Evolutionary conservation across 2,797 vertebrate genomes (phyloP), one percentile per base, ranked within the genome.

Genomic region (Pangasius krempfi): DNA sequence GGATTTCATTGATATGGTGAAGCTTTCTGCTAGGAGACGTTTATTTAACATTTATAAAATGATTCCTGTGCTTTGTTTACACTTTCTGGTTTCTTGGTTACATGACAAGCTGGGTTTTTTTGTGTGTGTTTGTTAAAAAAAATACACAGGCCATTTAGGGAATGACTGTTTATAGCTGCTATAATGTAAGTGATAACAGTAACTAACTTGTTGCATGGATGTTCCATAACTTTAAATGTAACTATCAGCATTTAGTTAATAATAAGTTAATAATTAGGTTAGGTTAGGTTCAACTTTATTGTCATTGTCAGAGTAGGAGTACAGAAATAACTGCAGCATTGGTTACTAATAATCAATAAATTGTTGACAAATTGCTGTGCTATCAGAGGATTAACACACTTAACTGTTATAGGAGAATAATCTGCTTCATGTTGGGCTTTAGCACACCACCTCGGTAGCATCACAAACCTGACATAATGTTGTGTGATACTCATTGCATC

Each of bases 401-500:
- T 18, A 5, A 1, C 16, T 25, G 16, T 52, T 78, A n/a, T 1
- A 78, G 25, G 0, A 30, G 30, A 30, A 18, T 52, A 4, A 78
- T 18, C 14, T 0, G 13, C 13, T n/a, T 52, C 9, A 27, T 76
- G 10, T n/a, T 52, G 25, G 27, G 22, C 44, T 50, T 12, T 78
- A 30, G 52, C 9, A n/a, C 44, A 50, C 0, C 18, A 16, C 0
- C 1, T 5, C 66, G 76, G 5, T 20, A 72, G 25, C 68, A 70
- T 33, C 30, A 52, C 7, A n/a, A 84, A 81, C 78, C 68, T 76
- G 82, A 68, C 64, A 68, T 73, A 78, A 68, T 52, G n/a, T 33
- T 40, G 27, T 16, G 18, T 68, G 20, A 58, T 86, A 40, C 44
- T 80, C 14, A 54, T 86, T 58, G 62, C 73, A 64, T 52, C 58